Evolutionary conservation across 2,888 invertebrate species (phyloP), one percentile per base, ranked within the genome.

Genomic region (Microctonus hyperodae): DNA sequence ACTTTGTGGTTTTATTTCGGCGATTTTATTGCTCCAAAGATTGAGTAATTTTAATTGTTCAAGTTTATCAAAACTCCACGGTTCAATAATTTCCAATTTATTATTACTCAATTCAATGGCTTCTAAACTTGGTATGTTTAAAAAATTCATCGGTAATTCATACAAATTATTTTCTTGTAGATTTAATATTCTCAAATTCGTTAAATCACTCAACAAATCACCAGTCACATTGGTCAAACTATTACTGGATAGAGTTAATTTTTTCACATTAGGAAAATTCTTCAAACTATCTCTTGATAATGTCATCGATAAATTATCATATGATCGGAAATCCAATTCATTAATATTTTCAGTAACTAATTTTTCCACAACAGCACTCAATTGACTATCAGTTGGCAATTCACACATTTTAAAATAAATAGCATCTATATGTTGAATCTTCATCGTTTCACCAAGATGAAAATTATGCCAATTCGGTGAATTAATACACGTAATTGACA

Each of bases 11-110:
- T 88, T 86, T 44, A 93, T 85, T 81, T 88, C 88, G 25, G 85
- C 87, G 64, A 94, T 84, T 73, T 88, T 87, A 79, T 92, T 94
- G 74, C 88, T 87, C 89, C 90, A 91, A 35, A 93, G 80, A 74
- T 91, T 90, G 61, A 94, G 83, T 57, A 88, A 86, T 64, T 85
- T 83, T 67, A 93, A 81, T 73, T 88, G 87, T 62, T 20, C n/a
- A 22, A 80, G 85, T 79, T 89, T 88, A 37, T 86, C 85, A 79
- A 93, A 92, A 64, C 90, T 83, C 66, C 87, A 88, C 1, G 86
- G 85, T 37, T 89, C 87, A 75, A 93, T 85, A 74, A 86, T 84
- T 55, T 86, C 86, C 76, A 94, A 84, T 67, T 89, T 86, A 79
- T 93, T 93, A 75, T 88, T 86, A 57, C 89, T 68, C 1, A 73